phyloP scores from a whole-genome alignment of 1,140 invertebrate species.

The Ganaspis sp. region DNA sequence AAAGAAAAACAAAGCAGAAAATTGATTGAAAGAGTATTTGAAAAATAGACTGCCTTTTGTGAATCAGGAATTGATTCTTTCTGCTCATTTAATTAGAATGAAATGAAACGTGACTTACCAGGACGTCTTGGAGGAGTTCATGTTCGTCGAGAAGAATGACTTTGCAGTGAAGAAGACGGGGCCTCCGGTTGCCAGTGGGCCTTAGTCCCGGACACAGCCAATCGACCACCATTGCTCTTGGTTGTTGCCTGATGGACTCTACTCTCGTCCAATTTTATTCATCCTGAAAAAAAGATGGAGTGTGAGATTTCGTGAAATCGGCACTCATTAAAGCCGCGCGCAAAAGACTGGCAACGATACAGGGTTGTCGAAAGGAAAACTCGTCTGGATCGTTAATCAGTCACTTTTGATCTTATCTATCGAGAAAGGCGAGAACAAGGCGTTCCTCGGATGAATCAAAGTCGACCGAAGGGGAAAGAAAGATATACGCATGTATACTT shows the following conservation, averaged over 20 bases:
- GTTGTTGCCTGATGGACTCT: constrained; percentile 34
- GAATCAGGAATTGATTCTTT: no score
- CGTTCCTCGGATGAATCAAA: constrained; percentile 57
- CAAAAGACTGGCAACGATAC: neutral
- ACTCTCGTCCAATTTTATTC: constrained; percentile 48
- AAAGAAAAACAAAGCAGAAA: no score
- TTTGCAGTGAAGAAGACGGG: constrained; percentile 80
- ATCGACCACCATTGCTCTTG: constrained; percentile 72
- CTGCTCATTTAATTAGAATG: neutral
- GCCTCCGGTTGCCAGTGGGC: constrained; percentile 77
- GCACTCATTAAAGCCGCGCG: neutral
- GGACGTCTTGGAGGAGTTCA: constrained; percentile 80
- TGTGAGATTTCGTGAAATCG: constrained; percentile 42
- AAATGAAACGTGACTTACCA: constrained; percentile 74
- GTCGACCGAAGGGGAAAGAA: constrained; percentile 27
- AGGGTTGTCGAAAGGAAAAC: constrained; percentile 46
- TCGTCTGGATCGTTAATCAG: constrained; percentile 57
- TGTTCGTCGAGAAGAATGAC: constrained; percentile 80
- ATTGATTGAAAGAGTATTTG: no score
- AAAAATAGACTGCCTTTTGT: no score
- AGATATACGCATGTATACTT: constrained; percentile 10
- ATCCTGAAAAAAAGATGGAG: constrained; percentile 56
- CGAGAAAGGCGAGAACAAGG: constrained; percentile 48
- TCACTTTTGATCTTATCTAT: constrained; percentile 53
- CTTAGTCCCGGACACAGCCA: constrained; percentile 74